Evolutionary conservation across 2,888 invertebrate species (phyloP).

Genomic region (Diaprepes abbreviatus): DNA sequence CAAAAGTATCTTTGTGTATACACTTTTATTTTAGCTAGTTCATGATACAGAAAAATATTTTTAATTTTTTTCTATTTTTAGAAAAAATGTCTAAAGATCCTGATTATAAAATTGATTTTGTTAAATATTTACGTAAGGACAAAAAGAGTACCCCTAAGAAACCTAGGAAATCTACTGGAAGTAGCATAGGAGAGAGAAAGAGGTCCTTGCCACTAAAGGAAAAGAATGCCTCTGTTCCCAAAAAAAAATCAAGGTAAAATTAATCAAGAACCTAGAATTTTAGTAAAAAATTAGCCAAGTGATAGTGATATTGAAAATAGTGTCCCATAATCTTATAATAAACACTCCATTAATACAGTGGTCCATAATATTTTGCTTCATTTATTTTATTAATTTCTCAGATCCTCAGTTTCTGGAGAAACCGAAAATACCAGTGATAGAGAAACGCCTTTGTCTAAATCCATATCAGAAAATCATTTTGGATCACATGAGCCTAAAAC

Average conservation of each 20-base stretch:
- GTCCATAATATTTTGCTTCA: too few species aligned
- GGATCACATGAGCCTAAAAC: constrained; percentile 14
- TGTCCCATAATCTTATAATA: too few species aligned
- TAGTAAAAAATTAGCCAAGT: too few species aligned
- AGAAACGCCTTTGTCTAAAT: not conserved
- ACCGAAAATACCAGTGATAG: not conserved
- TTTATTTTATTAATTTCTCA: not conserved
- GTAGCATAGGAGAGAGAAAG: constrained; percentile 7
- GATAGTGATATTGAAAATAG: too few species aligned
- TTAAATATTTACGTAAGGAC: constrained; percentile 36
- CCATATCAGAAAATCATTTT: constrained; percentile 1
- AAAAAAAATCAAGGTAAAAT: constrained; percentile 32
- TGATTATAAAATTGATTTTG: constrained; percentile 42
- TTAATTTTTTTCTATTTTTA: not conserved
- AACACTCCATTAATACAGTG: too few species aligned
- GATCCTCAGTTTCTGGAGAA: constrained; percentile 5
- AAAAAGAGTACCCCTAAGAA: constrained; percentile 38
- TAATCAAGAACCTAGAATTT: too few species aligned
- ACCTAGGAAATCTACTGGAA: constrained; percentile 22
- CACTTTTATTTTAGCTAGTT: too few species aligned
- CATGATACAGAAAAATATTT: not conserved
- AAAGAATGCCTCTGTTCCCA: constrained; percentile 38
- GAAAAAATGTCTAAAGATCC: constrained; percentile 41
- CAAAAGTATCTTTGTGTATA: too few species aligned
- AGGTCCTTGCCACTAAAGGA: constrained; percentile 32